Evolutionary conservation across 53 echinoderm and acorn worm species (phyloP).

Genomic region (Holothuria scabra): DNA sequence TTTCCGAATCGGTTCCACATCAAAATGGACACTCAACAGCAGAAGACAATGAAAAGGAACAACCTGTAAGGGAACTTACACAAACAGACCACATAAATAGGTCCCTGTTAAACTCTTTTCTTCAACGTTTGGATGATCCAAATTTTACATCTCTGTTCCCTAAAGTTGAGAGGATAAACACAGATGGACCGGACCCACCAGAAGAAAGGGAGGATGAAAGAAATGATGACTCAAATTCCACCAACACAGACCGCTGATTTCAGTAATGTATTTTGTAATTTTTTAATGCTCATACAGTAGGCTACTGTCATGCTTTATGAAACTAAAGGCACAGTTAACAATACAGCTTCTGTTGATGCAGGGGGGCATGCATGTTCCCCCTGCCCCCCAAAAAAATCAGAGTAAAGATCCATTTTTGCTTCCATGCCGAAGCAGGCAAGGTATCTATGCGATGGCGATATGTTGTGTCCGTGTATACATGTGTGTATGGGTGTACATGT

Average conservation of each 20-base stretch:
- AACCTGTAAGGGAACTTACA: constrained; percentile 58
- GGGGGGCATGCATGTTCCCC: no score
- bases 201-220: constrained; percentile 44
- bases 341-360: no score
- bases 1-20: neutral
- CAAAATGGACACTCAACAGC: constrained; percentile 24
- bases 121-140: constrained; percentile 79
- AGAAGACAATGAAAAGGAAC: neutral
- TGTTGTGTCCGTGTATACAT: no score
- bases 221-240: neutral
- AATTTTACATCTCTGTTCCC: constrained; percentile 61
- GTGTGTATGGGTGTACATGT: no score
- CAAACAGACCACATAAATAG: constrained; percentile 91
- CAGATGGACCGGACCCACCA: constrained; percentile 24
- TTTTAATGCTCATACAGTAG: no score
- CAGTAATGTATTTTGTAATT: neutral
- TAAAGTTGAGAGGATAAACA: constrained; percentile 45
- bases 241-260: constrained; percentile 13
- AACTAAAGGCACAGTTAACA: no score
- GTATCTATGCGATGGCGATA: no score
- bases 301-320: no score
- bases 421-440: no score
- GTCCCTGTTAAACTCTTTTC: constrained; percentile 80
- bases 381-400: no score
- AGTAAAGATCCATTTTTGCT: no score